Percentiles rank a stretch among this genome's conserved stretches.
Conservation (phyloP, 2,797 vertebrate species). For the Varecia variegata region DNA sequence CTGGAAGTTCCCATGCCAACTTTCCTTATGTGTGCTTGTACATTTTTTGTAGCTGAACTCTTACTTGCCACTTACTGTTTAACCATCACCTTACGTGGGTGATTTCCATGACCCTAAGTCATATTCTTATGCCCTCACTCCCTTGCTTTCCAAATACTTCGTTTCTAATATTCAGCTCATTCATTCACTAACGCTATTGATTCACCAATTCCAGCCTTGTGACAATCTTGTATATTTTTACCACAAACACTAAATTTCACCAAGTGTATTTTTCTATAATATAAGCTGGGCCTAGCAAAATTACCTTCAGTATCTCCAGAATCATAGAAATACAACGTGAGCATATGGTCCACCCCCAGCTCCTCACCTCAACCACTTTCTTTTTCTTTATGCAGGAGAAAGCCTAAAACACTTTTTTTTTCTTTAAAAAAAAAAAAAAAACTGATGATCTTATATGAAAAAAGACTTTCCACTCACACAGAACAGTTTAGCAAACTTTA, state of each 20-base stretch:
- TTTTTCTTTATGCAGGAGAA: conserved; percentile 10
- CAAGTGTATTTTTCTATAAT: background rate
- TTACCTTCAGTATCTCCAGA: background rate
- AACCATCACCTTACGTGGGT: background rate
- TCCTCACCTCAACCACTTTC: background rate
- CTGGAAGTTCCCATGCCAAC: background rate
- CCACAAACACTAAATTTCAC: background rate
- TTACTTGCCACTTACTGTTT: background rate
- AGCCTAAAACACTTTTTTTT: background rate
- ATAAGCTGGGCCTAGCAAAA: background rate
- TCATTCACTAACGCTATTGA: background rate
- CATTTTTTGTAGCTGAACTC: background rate
- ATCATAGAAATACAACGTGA: background rate
- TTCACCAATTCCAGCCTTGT: background rate
- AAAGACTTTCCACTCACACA: background rate
- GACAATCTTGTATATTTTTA: background rate
- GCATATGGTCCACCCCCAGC: background rate
- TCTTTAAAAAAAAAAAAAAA: background rate
- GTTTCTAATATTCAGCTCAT: background rate
- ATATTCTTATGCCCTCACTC: background rate
- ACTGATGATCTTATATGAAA: background rate
- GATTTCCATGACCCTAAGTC: background rate
- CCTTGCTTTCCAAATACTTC: background rate
- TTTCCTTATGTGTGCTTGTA: background rate
- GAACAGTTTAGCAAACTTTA: background rate